Percentiles rank a stretch among this genome's conserved stretches.
phyloP scores from a whole-genome alignment of 2,113 vertebrate species.

The Crotalus horridus region DNA sequence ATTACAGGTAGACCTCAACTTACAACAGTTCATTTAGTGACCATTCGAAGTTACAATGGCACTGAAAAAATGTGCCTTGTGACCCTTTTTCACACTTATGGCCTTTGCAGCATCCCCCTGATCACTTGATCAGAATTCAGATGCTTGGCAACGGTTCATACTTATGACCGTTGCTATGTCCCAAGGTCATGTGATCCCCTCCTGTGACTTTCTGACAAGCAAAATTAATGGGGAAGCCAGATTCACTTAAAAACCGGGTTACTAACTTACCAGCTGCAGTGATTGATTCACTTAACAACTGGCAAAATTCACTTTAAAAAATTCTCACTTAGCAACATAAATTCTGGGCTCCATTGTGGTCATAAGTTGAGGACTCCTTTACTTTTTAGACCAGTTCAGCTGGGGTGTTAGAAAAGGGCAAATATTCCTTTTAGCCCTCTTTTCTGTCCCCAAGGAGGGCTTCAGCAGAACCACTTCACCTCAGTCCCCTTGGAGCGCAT shows the following conservation, averaged over 20 bases:
- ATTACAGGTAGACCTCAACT: not conserved
- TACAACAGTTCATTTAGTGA: not conserved
- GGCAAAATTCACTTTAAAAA: not conserved
- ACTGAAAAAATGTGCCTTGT: not conserved
- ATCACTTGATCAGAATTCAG: not conserved
- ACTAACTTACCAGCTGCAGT: not conserved
- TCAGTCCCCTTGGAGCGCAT: not conserved
- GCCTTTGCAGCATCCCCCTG: not conserved
- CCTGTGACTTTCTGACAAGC: not conserved
- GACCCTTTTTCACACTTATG: not conserved
- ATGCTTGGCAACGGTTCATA: not conserved
- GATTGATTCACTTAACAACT: not conserved
- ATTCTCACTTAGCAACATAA: not conserved
- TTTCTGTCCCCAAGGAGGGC: not conserved
- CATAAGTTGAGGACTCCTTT: not conserved
- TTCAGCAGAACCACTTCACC: not conserved
- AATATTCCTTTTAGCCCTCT: not conserved
- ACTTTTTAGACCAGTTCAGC: not conserved
- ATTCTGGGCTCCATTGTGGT: not conserved
- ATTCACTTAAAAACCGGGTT: not conserved
- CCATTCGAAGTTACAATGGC: not conserved
- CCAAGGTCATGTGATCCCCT: not conserved
- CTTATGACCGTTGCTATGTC: not conserved
- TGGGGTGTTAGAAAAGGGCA: not conserved
- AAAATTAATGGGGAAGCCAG: not conserved